These are phyloP conservation scores for Sarcophaga bullata DNA, from an alignment of 1,140 invertebrate species.

Conservation along the genomic window DNA sequence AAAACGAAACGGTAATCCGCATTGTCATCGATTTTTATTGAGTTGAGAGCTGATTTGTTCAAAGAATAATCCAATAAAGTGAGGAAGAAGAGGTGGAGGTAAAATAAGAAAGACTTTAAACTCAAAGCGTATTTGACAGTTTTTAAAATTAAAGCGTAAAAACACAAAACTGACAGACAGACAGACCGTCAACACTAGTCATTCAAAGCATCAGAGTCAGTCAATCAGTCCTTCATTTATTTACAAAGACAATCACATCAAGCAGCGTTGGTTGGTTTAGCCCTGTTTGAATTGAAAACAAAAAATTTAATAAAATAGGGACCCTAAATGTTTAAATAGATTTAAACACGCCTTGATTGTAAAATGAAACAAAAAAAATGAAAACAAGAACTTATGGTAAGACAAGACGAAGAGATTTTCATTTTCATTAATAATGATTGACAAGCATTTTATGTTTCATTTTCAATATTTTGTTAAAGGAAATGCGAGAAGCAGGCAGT, in stretches of 20 bases:
- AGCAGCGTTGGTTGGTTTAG: background rate
- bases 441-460: background rate
- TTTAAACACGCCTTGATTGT: conserved; percentile 1
- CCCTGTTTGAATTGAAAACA: background rate
- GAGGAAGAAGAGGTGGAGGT: background rate
- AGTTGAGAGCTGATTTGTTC: background rate
- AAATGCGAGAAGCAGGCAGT: background rate
- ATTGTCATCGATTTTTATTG: background rate
- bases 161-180: no score
- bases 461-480: background rate
- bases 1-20: background rate
- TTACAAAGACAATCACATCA: no score
- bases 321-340: background rate
- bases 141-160: background rate
- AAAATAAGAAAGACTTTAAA: background rate
- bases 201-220: background rate
- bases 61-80: background rate
- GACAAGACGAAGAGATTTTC: background rate
- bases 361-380: no score
- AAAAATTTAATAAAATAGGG: background rate
- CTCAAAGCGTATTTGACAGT: background rate
- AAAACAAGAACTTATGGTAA: background rate
- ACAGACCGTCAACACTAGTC: background rate
- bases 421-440: conserved; percentile 14
- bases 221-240: no score